Conservation (phyloP, 2,888 invertebrate genomes). For the Monopis laevigella region DNA sequence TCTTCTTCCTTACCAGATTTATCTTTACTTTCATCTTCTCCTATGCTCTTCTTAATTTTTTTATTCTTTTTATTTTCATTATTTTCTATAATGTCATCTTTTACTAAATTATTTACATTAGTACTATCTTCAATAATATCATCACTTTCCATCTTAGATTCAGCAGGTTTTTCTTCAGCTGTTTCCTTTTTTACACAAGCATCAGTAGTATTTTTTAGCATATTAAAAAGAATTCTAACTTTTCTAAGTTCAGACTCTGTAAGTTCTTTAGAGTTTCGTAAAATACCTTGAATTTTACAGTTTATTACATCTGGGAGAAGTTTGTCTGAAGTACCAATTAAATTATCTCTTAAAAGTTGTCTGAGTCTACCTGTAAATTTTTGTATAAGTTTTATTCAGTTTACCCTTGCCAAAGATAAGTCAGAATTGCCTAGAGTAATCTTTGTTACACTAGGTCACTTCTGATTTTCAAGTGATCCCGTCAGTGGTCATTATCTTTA, state of each 20-base stretch:
- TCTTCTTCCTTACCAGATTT: constrained; percentile 17
- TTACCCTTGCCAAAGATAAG: no score
- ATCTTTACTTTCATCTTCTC: constrained; percentile 7
- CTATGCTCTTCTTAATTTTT: constrained; percentile 20
- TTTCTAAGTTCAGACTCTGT: constrained; percentile 40
- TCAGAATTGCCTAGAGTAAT: no score
- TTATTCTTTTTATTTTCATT: constrained; percentile 15
- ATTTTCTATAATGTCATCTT: constrained; percentile 15
- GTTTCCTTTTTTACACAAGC: not conserved
- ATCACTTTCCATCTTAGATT: constrained; percentile 15
- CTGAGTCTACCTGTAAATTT: constrained; percentile 46
- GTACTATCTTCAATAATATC: constrained; percentile 12
- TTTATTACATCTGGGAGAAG: constrained; percentile 45
- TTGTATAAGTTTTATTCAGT: no score
- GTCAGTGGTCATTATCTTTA: no score
- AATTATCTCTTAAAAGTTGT: constrained; percentile 33
- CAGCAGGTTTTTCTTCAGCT: constrained; percentile 15
- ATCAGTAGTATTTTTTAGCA: constrained; percentile 33
- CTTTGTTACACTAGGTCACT: no score
- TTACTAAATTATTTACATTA: constrained; percentile 15
- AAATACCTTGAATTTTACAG: constrained; percentile 35
- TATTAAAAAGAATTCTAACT: constrained; percentile 45
- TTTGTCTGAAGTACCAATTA: constrained; percentile 35
- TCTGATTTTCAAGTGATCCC: no score
- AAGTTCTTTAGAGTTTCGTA: constrained; percentile 26